These are phyloP conservation scores for Urophycis tenuis DNA, from an alignment of 2,797 vertebrate species.

Conservation along the genomic window DNA sequence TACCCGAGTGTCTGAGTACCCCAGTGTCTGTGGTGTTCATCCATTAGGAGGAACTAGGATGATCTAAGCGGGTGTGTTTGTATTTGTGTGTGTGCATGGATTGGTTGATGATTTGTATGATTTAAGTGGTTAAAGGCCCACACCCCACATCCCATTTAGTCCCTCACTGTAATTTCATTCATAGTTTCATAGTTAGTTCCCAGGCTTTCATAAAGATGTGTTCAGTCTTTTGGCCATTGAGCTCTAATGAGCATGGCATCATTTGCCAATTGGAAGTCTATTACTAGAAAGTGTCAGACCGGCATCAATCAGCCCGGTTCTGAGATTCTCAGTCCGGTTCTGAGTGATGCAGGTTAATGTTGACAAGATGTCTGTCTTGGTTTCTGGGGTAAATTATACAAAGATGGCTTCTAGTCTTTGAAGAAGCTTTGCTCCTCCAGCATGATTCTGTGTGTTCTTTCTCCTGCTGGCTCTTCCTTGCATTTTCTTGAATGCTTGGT, in stretches of 20 bases:
- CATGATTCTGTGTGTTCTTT: conserved; percentile 23
- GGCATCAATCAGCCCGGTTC: no score
- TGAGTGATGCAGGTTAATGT: no score
- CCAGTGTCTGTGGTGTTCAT: conserved; percentile 21
- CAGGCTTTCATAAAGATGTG: no score
- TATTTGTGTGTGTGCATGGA: neutral
- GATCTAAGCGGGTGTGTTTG: conserved; percentile 16
- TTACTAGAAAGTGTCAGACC: neutral
- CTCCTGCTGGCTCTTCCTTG: conserved; percentile 23
- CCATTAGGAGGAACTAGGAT: no score
- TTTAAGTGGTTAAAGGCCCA: neutral
- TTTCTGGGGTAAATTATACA: neutral
- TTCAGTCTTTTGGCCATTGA: neutral
- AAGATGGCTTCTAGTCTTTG: no score
- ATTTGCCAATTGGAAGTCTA: neutral
- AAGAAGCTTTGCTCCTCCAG: conserved; percentile 21
- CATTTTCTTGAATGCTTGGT: conserved; percentile 9
- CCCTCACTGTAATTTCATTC: no score
- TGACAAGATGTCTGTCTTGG: no score
- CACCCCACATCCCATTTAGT: no score
- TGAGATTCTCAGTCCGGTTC: no score
- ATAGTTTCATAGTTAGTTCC: no score
- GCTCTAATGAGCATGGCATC: neutral
- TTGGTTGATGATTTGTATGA: neutral
- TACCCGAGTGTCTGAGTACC: conserved; percentile 33